These are phyloP conservation scores for Anastrepha ludens DNA, from an alignment of 1,140 invertebrate species.

Conservation along the genomic window DNA sequence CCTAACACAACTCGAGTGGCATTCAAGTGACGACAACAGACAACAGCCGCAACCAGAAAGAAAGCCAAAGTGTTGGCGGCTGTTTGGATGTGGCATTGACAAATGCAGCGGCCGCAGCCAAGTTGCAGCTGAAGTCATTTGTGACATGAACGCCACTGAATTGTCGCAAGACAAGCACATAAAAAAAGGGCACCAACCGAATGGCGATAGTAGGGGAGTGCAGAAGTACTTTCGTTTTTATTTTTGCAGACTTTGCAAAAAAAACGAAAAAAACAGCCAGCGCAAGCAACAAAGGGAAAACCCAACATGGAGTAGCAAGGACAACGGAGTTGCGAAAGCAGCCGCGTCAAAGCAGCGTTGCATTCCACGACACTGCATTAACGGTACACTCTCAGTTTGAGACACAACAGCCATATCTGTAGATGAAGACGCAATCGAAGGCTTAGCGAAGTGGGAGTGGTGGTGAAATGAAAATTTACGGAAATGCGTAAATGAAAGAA, in stretches of 20 bases:
- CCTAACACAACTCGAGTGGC: background rate
- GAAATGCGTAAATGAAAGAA: conserved; percentile 48
- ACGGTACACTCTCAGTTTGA: background rate
- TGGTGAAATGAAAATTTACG: conserved; percentile 31
- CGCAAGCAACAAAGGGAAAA: background rate
- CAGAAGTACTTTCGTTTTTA: conserved; percentile 53
- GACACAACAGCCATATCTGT: background rate
- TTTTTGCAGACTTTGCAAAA: conserved; percentile 49
- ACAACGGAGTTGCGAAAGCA: background rate
- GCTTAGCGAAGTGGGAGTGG: background rate
- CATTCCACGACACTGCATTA: conserved; percentile 38
- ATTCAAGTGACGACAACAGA: conserved; percentile 41
- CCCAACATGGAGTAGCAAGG: background rate
- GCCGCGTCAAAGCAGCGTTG: background rate
- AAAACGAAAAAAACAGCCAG: background rate
- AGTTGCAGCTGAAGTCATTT: conserved; percentile 49
- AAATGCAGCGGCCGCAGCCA: conserved; percentile 4
- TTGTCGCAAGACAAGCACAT: background rate
- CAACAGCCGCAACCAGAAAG: conserved; percentile 12
- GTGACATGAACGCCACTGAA: conserved; percentile 18
- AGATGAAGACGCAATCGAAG: conserved; percentile 4
- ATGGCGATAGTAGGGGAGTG: conserved; percentile 22
- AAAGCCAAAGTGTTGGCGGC: conserved; percentile 31
- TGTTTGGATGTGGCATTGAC: background rate
- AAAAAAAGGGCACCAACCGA: no score